Evolutionary conservation across 2,113 vertebrate genomes (phyloP), one percentile per base, ranked within the genome.

Genomic region (Phyllostomus hastatus): DNA sequence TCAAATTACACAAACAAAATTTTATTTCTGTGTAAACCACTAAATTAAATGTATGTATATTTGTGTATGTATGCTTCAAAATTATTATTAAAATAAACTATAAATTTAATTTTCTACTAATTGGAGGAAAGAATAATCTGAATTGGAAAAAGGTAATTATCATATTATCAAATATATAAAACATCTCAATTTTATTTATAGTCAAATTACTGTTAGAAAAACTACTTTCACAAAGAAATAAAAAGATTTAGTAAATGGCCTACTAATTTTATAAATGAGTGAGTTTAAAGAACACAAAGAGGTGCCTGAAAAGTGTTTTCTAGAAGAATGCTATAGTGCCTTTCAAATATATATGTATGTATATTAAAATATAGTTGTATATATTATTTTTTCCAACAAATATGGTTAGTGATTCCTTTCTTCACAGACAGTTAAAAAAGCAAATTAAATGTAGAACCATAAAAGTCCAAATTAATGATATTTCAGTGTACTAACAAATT

Each of bases 21-120:
- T 70, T 38, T 79, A 69, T 35, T 57, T 73, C 43, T 7, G 19
- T 24, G 7, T 50, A 89, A 90, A 35, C 52, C 52, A 69, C 19
- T 64, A 78, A 88, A 88, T 88, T 67, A 69, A 79, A 41, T 78
- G 33, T 87, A 52, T 52, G 4, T 67, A 3, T 69, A 2, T 61
- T 2, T 20, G 6, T 64, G 16, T 67, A n/a, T 31, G 26, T 69
- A 17, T 48, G 2, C 26, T 84, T 50, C 61, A 64, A 95, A 79
- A 57, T 61, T 88, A 94, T 41, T 59, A 67, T 91, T 70, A 76
- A 85, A 90, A 78, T 81, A 59, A 83, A 94, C 50, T 79, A 11
- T 16, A 85, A 83, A 59, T 50, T 84, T 43, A 79, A 54, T 31
- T 80, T 78, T 76, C 54, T 76, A 81, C 16, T 91, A 93, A 85